These are phyloP conservation scores for Manis pentadactyla DNA, from an alignment of 2,797 vertebrate genomes.

Conservation along the genomic window DNA sequence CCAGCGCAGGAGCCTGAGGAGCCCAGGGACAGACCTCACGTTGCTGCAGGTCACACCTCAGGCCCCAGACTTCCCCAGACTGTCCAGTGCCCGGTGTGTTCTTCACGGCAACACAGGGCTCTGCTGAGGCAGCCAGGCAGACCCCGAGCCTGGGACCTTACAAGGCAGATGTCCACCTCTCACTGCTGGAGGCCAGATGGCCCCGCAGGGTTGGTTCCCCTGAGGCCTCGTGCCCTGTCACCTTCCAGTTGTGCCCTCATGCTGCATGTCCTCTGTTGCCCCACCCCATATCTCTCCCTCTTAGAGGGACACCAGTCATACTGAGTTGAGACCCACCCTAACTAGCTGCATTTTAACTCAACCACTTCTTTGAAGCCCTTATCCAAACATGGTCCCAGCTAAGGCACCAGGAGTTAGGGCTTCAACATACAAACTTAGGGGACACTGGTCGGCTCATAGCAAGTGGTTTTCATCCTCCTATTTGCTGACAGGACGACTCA, in stretches of 20 bases:
- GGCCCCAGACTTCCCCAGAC: not conserved
- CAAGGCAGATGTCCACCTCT: rapidly evolving
- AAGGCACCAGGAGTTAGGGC: not conserved
- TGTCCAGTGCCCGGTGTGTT: rapidly evolving
- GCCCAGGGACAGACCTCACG: no score
- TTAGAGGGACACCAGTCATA: not conserved
- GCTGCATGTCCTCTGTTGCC: not conserved
- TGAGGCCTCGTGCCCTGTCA: not conserved
- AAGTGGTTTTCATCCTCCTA: not conserved
- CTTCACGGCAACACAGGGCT: not conserved
- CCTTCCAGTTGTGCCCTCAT: rapidly evolving
- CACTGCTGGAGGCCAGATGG: not conserved
- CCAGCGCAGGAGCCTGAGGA: not conserved
- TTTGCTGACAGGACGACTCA: not conserved
- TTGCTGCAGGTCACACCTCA: no score
- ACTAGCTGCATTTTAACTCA: not conserved
- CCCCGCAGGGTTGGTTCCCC: not conserved
- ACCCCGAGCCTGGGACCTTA: not conserved
- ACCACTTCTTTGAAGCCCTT: not conserved
- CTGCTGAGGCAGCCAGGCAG: not conserved
- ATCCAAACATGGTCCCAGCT: not conserved
- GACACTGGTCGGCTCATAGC: not conserved
- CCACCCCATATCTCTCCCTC: not conserved
- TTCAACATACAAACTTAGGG: not conserved
- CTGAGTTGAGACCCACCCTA: not conserved